Conservation (phyloP, 2,888 invertebrate genomes). For the Rhyacophila evoluta region DNA sequence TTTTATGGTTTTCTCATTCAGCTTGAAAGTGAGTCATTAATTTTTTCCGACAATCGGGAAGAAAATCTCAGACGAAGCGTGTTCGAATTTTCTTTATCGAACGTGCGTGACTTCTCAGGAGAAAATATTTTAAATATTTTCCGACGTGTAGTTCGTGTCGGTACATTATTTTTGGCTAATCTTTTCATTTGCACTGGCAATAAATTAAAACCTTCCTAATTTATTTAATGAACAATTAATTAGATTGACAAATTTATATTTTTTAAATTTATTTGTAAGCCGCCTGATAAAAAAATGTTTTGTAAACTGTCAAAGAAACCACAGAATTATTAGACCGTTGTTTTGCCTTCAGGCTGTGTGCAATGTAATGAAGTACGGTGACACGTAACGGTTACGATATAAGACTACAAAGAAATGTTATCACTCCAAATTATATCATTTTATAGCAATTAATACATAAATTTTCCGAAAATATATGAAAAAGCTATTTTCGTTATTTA, state of each 20-base stretch:
- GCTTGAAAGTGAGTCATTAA: conserved; percentile 50
- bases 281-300: no score
- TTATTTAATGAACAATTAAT: neutral
- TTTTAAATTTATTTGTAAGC: no score
- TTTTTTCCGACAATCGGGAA: conserved; percentile 42
- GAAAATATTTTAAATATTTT: conserved; percentile 32
- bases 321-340: no score
- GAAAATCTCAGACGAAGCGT: conserved; percentile 39
- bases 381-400: no score
- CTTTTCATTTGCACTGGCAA: neutral
- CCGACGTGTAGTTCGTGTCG: conserved; percentile 26
- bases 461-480: no score
- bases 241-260: neutral
- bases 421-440: no score
- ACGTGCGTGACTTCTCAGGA: conserved; percentile 37
- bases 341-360: no score
- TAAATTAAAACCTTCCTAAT: neutral
- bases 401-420: no score
- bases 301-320: no score
- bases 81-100: conserved; percentile 38
- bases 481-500: no score
- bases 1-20: conserved; percentile 29
- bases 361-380: no score
- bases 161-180: conserved; percentile 31
- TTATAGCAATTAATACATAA: no score